Base-by-base conservation (phyloP, 2,888 invertebrate species). In the Temnothorax ravouxi region DNA sequence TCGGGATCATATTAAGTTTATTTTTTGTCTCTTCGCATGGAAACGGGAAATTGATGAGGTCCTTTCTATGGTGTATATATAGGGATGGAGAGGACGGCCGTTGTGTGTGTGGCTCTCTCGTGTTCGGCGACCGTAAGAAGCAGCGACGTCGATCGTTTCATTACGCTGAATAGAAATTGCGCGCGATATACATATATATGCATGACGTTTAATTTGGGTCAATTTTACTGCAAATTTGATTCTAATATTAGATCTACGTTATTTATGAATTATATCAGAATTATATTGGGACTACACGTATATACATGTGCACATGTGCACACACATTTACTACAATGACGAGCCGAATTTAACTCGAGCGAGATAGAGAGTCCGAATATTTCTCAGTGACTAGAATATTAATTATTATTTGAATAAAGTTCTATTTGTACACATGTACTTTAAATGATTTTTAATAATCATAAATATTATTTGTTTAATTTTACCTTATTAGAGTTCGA, bases 1-100 rank as follows among this genome's bases (percentile, higher is more conserved):
- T 88, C 86, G 67, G 88, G 87, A 92, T 91, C 89, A 88, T 87
- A 90, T 92, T 89, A 88, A 91, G 87, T 92, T 91, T 91, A 89
- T 90, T 91, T 92, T 92, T 91, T 91, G 86, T 84, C 89, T 88
- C 85, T 86, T 62, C 85, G 88, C 84, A 61, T 84, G 86, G 86
- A 89, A 89, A 90, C 88, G 87, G 87, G 89, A 87, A 91, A 89
- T 91, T 89, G 91, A 89, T 89, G 89, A 91, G 90, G 87, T 90
- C 87, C 87, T 88, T 90, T 88, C 86, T 87, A 81, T 54, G 85
- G 74, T 61, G 79, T 74, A 77, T 21, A 66, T 74, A 77, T 21
- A 66, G 84, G 74, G 87, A 81, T 84, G 81, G 74, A 83, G 86
- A 79, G 86, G 38, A 84, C 61, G 56, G 62, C 41, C 75, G 67